Percentiles rank a stretch among this genome's conserved stretches.
Evolutionary conservation across 2,797 vertebrate genomes (phyloP).

Genomic region (Spondyliosoma cantharus): DNA sequence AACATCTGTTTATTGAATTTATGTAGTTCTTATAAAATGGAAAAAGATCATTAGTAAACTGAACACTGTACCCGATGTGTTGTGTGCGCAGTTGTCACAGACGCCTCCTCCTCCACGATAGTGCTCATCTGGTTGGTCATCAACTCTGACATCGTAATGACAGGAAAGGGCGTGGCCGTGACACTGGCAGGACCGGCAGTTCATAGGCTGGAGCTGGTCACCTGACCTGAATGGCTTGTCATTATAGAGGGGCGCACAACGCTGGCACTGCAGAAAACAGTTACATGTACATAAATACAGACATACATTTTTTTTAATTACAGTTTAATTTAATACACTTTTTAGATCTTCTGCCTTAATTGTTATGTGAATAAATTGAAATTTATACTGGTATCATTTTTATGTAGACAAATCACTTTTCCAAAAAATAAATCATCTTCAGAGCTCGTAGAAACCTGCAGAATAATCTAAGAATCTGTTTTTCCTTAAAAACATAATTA

Average conservation of each 20-base stretch:
- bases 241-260: constrained; percentile 89
- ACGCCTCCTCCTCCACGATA: constrained; percentile 89
- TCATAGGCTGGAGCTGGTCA: constrained; percentile 88
- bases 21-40: neutral
- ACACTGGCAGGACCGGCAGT: constrained; percentile 90
- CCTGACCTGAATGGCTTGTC: constrained; percentile 92
- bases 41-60: neutral
- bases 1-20: neutral
- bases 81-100: constrained; percentile 90
- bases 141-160: constrained; percentile 85
- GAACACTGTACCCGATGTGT: constrained; percentile 86
- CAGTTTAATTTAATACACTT: neutral
- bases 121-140: constrained; percentile 88
- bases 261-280: constrained; percentile 85
- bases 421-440: too few relatives aligned
- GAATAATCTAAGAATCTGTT: too few relatives aligned
- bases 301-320: neutral
- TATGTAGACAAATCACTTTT: too few relatives aligned
- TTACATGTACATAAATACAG: constrained; percentile 1
- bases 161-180: constrained; percentile 88
- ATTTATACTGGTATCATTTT: too few relatives aligned
- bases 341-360: neutral
- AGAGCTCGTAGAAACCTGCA: too few relatives aligned
- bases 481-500: too few relatives aligned
- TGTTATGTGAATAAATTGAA: neutral